Base-by-base conservation (phyloP, 2,113 vertebrate genomes). In the Colinus virginianus region DNA sequence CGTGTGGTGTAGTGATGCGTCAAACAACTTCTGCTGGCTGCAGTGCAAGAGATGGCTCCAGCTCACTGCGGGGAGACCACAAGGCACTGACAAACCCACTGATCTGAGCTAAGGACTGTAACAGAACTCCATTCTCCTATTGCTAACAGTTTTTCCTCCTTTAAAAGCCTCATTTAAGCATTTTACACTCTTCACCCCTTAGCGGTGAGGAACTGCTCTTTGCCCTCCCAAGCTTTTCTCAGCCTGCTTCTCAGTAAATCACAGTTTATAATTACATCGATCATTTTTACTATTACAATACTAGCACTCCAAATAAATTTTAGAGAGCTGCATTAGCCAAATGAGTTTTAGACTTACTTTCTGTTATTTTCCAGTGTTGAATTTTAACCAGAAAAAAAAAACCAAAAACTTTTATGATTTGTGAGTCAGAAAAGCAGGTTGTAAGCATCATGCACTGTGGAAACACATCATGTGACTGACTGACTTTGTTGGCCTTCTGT, bases 1-100 rank as follows among this genome's bases (percentile, higher is more conserved):
- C 9, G 56, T 49, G 28, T 38, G 26, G 6, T 25, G 16, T 40
- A 49, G 34, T 51, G 78, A 63, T 38, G 71, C 69, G 80, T 79
- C 87, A 63, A 84, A 92, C 30, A 45, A 42, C 75, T 80, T 56
- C 64, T 75, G 18, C 14, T 94, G 75, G 61, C 84, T 89, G 79
- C 14, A 13, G 81, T 34, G 78, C 82, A 70, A 79, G 78, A 67
- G 32, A 61, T 78, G 72, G 38, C 67, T 92, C 71, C 80, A 69
- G 20, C 63, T 83, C 68, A 22, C 58, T 43, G 46, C 0, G 0
- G n/a, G 46, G 49, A 89, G 69, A 78, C 80, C 77, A 49, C 64
- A 42, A 78, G 48, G 68, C 18, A 28, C 26, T 46, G 75, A 77
- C 38, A 77, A 89, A 82, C 23, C 48, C 78, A 36, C 66, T 48